A percentile compares a stretch with the other conserved stretches of the same genome.
These are phyloP conservation scores for Melanostigma gelatinosum DNA, from an alignment of 2,113 vertebrate genomes.

Conservation along the genomic window DNA sequence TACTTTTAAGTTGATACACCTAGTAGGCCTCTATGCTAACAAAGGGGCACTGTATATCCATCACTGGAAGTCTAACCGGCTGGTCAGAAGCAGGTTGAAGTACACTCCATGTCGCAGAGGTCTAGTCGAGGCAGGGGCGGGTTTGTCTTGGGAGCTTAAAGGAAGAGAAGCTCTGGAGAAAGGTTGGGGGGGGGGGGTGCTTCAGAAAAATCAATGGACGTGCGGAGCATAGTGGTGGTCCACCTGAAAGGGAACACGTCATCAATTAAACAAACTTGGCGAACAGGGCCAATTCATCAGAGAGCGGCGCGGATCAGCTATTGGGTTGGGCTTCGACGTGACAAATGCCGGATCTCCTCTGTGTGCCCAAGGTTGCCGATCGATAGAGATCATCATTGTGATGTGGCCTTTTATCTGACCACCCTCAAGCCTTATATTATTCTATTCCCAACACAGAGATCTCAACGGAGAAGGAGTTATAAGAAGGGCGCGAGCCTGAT, in stretches of 20 bases:
- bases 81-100: conserved; percentile 37
- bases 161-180: conserved; percentile 35
- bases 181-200: conserved; percentile 49
- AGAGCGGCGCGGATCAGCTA: conserved; percentile 75
- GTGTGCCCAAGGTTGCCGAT: conserved; percentile 83
- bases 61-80: conserved; percentile 29
- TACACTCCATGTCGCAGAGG: conserved; percentile 20
- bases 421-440: conserved; percentile 80
- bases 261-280: conserved; percentile 85
- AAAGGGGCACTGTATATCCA: conserved; percentile 53
- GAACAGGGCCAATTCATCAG: conserved; percentile 82
- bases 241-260: conserved; percentile 78
- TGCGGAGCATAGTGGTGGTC: conserved; percentile 65
- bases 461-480: conserved; percentile 61
- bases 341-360: conserved; percentile 82
- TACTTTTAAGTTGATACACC: conserved; percentile 52
- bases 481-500: conserved; percentile 64
- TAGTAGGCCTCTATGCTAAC: conserved; percentile 41
- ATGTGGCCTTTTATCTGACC: conserved; percentile 84
- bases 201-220: conserved; percentile 77
- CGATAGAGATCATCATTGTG: conserved; percentile 86
- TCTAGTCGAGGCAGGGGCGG: conserved; percentile 41
- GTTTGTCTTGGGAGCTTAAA: conserved; percentile 61
- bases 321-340: conserved; percentile 78
- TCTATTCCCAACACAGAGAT: conserved; percentile 81